phyloP scores from a whole-genome alignment of 2,797 vertebrate genomes.

The Ctenopoma kingsleyae region DNA sequence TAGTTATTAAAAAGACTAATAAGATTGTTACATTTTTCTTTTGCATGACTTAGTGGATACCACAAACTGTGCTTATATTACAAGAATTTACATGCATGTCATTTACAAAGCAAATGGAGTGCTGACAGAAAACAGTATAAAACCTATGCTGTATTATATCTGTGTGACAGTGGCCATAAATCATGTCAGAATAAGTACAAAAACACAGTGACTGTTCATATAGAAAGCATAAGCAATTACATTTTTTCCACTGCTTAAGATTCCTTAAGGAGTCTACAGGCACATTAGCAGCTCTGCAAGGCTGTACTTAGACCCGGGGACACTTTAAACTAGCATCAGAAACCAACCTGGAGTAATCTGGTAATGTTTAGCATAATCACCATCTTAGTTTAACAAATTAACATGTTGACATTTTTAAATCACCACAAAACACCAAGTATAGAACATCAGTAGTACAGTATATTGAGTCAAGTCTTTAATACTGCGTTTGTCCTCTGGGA shows the following conservation, averaged over 20 bases:
- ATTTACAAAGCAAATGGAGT: background rate
- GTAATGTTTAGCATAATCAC: background rate
- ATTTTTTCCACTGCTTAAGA: background rate
- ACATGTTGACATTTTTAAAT: background rate
- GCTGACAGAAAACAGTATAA: background rate
- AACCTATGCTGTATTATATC: background rate
- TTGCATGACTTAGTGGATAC: background rate
- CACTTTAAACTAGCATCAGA: too few species aligned
- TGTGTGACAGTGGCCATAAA: background rate
- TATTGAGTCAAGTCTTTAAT: too few species aligned
- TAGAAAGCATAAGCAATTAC: background rate
- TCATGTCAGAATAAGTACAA: background rate
- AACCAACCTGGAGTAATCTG: too few species aligned
- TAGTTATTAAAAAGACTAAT: background rate
- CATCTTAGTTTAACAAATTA: background rate
- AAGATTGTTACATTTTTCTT: background rate
- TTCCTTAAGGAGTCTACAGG: too few species aligned
- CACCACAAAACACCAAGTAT: background rate
- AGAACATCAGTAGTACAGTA: background rate
- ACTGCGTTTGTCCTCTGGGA: background rate
- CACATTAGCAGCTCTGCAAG: too few species aligned
- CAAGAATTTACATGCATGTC: background rate
- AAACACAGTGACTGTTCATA: background rate
- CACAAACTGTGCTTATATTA: background rate
- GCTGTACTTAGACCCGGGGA: too few species aligned